A percentile compares a stretch with the other conserved stretches of the same genome.
These are phyloP conservation scores for Drosophila trichaetosa DNA, from an alignment of 2,888 invertebrate species.

Conservation along the genomic window DNA sequence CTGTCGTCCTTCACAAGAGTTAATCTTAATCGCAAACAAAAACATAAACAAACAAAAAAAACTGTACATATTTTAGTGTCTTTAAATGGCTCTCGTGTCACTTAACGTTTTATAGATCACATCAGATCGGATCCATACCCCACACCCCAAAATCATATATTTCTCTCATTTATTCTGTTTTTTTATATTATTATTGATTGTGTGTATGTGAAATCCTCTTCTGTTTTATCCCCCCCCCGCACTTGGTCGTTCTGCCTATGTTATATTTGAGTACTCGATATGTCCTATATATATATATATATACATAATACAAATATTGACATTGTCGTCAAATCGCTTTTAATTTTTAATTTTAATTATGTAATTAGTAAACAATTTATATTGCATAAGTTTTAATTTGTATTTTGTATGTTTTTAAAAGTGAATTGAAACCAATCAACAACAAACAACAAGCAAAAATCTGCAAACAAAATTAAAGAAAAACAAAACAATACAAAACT, in stretches of 20 bases:
- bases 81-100: conserved; percentile 64
- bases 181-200: conserved; percentile 22
- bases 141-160: conserved; percentile 9
- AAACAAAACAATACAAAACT: conserved; percentile 12
- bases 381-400: conserved; percentile 63
- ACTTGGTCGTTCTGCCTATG: conserved; percentile 51
- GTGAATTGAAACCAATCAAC: conserved; percentile 37
- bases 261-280: conserved; percentile 56
- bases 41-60: conserved; percentile 33
- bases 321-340: conserved; percentile 60
- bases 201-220: conserved; percentile 52
- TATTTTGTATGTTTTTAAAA: conserved; percentile 65
- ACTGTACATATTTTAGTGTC: conserved; percentile 74
- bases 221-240: conserved; percentile 10
- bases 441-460: conserved; percentile 24
- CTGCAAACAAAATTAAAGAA: conserved; percentile 27
- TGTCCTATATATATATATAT: conserved; percentile 42
- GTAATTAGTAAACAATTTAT: conserved; percentile 73
- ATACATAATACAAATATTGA: conserved; percentile 39
- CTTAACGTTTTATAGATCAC: conserved; percentile 34
- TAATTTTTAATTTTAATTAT: conserved; percentile 73
- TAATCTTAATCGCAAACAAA: conserved; percentile 47
- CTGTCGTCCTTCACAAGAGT: conserved; percentile 71
- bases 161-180: conserved; percentile 26
- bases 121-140: conserved; percentile 27